Evolutionary conservation across 2,113 vertebrate species (phyloP).

Genomic region (Mugil cephalus): DNA sequence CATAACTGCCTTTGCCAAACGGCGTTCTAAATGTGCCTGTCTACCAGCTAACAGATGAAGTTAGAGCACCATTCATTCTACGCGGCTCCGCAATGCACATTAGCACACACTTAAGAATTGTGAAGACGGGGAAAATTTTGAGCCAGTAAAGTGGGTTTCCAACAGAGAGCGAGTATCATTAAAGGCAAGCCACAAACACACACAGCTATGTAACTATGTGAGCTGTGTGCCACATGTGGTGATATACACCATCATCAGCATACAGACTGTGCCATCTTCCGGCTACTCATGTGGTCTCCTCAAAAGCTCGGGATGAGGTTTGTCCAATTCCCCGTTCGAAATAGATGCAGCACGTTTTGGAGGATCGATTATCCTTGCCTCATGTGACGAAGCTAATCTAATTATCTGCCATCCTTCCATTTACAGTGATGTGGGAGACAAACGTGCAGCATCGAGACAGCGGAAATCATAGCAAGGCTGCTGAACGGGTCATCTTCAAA

Average conservation of each 20-base stretch:
- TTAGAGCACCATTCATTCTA: conserved; percentile 40
- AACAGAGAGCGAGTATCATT: conserved; percentile 49
- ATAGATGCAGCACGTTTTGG: conserved; percentile 38
- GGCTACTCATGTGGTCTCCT: conserved; percentile 24
- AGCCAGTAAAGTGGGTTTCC: conserved; percentile 48
- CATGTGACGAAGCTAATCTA: conserved; percentile 57
- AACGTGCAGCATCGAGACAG: conserved; percentile 52
- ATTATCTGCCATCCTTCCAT: conserved; percentile 40
- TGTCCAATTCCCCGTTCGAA: conserved; percentile 47
- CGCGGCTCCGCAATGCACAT: conserved; percentile 33
- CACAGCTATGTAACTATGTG: conserved; percentile 38
- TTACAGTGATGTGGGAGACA: conserved; percentile 18
- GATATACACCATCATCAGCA: conserved; percentile 56
- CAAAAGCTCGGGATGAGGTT: conserved; percentile 13
- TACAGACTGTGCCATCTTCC: conserved; percentile 44
- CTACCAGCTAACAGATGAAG: conserved; percentile 66
- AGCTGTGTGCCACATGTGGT: conserved; percentile 43
- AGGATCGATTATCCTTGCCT: conserved; percentile 59
- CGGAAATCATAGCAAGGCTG: conserved; percentile 30
- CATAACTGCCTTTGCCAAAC: conserved; percentile 59
- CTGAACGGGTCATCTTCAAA: conserved; percentile 63
- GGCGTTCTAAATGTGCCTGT: conserved; percentile 55
- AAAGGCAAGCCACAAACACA: conserved; percentile 51
- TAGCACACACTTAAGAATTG: conserved; percentile 61
- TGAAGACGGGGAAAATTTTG: conserved; percentile 61